Conservation (phyloP, 2,797 vertebrate species). For the Ficedula albicollis region DNA sequence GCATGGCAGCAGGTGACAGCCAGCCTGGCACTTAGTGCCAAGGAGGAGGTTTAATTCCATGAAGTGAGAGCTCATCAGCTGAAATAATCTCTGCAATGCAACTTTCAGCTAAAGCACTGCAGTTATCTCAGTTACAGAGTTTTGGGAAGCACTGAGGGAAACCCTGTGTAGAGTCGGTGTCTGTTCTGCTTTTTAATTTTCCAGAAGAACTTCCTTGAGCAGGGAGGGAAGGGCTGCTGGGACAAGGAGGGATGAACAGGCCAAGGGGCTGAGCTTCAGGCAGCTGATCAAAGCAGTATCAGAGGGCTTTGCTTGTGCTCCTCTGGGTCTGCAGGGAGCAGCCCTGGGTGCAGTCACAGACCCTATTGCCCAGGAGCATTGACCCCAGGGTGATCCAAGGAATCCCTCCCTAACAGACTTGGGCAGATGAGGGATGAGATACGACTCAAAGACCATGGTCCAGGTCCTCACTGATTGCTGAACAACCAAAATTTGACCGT, state of each 20-base stretch:
- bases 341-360: background rate
- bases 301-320: background rate
- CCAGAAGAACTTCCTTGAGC: background rate
- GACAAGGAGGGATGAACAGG: background rate
- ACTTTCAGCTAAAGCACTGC: background rate
- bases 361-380: accelerated
- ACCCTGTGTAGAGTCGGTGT: background rate
- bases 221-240: background rate
- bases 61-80: background rate
- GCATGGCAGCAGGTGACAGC: background rate
- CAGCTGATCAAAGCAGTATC: background rate
- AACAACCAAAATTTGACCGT: background rate
- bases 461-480: background rate
- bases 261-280: background rate
- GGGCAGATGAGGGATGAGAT: background rate
- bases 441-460: background rate
- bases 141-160: background rate
- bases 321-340: background rate
- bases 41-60: background rate
- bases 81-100: background rate
- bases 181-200: background rate
- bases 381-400: background rate
- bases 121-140: background rate
- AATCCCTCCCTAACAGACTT: background rate
- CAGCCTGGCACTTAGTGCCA: background rate